A percentile compares a stretch with the other conserved stretches of the same genome.
These are phyloP conservation scores for Caenorhabditis inopinata DNA, from an alignment of 1,140 invertebrate genomes.

Conservation along the genomic window DNA sequence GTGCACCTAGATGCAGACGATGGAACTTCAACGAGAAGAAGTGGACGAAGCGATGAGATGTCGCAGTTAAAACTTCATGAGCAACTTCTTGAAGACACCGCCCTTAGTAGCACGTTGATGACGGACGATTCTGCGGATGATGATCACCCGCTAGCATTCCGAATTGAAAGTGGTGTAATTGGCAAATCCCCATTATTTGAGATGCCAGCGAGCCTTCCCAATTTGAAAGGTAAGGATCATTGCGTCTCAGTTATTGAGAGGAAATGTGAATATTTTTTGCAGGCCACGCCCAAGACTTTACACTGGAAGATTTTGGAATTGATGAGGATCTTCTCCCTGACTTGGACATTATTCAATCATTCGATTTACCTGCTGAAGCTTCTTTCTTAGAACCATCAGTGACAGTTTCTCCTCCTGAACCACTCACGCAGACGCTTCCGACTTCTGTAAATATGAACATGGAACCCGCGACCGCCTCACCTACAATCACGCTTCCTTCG, in stretches of 20 bases:
- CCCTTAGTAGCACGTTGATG: neutral
- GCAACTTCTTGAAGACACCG: conserved; percentile 1
- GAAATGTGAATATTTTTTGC: neutral
- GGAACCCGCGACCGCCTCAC: neutral
- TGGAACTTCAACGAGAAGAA: neutral
- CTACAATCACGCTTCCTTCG: neutral
- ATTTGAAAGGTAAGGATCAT: neutral
- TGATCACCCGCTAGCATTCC: conserved; percentile 4
- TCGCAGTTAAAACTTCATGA: neutral
- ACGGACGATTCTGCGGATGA: neutral
- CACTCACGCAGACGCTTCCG: neutral
- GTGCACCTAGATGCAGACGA: neutral
- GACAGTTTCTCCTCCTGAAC: neutral
- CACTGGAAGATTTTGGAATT: neutral
- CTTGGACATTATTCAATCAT: neutral
- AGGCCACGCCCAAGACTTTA: conserved; percentile 12
- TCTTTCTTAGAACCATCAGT: neutral
- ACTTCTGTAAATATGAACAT: neutral
- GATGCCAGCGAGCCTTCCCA: neutral
- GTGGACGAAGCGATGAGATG: neutral
- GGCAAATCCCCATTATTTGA: neutral
- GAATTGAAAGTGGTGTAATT: neutral
- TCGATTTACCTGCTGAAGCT: neutral
- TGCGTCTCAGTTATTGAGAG: neutral
- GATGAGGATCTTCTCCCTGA: conserved; percentile 12